Evolutionary conservation across 2,888 invertebrate species (phyloP).

Genomic region (Melanargia galathea): DNA sequence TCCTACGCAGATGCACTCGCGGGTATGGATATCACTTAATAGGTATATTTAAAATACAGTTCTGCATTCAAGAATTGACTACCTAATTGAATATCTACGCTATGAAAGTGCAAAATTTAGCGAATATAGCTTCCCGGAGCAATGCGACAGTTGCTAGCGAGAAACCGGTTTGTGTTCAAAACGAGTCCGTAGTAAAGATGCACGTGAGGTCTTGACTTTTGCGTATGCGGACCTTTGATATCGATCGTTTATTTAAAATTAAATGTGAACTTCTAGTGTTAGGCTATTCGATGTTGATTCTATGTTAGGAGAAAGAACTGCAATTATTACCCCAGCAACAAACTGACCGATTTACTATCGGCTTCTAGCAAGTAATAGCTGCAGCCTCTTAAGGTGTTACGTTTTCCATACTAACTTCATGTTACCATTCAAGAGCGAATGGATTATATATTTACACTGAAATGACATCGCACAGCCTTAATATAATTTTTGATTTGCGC

Average conservation of each 20-base stretch:
- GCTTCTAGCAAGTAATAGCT: no score
- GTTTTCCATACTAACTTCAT: no score
- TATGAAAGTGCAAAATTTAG: slow-evolving; percentile 37
- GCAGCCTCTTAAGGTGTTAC: no score
- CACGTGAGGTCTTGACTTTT: slow-evolving; percentile 28
- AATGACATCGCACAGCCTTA: no score
- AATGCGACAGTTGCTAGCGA: slow-evolving; percentile 35
- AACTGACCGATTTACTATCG: no score
- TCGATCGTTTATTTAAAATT: slow-evolving; percentile 15
- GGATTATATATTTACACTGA: no score
- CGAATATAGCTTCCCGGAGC: slow-evolving; percentile 26
- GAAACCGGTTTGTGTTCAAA: slow-evolving; percentile 38
- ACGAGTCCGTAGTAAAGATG: slow-evolving; percentile 39
- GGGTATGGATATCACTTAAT: background rate
- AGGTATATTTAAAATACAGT: background rate
- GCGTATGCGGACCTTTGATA: slow-evolving; percentile 33
- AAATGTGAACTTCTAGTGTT: no score
- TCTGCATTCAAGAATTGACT: background rate
- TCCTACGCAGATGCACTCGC: background rate
- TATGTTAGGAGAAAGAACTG: no score
- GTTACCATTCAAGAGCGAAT: no score
- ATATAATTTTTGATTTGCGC: no score
- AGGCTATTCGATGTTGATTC: no score
- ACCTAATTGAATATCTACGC: slow-evolving; percentile 24
- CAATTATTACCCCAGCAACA: no score